phyloP scores from a whole-genome alignment of 2,888 invertebrate genomes.

The Synergus itoensis region DNA sequence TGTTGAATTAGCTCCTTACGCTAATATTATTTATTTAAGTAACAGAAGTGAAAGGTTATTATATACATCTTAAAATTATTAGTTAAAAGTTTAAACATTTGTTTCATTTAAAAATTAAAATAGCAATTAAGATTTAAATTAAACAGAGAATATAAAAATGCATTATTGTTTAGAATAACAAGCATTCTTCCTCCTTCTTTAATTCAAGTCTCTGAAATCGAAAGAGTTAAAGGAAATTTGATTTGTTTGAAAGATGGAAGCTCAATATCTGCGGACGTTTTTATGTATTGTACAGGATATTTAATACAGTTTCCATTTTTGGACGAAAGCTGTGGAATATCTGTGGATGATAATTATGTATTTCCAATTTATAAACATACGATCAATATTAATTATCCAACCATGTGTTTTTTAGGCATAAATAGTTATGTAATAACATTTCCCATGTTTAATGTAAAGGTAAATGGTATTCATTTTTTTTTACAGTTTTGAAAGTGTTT shows the following conservation, averaged over 20 bases:
- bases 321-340: conserved; percentile 80
- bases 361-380: conserved; percentile 87
- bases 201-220: conserved; percentile 80
- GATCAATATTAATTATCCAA: conserved; percentile 86
- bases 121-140: neutral
- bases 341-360: conserved; percentile 78
- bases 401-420: conserved; percentile 88
- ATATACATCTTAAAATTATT: neutral
- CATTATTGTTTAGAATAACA: conserved; percentile 69
- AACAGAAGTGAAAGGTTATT: conserved; percentile 78
- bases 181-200: conserved; percentile 79
- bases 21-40: conserved; percentile 80
- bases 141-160: neutral
- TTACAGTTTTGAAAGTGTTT: no score
- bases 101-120: neutral
- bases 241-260: conserved; percentile 82
- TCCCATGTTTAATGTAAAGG: conserved; percentile 79
- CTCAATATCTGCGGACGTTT: conserved; percentile 81
- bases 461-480: neutral
- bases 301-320: conserved; percentile 85
- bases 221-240: conserved; percentile 78
- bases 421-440: conserved; percentile 84
- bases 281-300: conserved; percentile 88
- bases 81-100: neutral
- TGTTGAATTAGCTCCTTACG: conserved; percentile 81